These are phyloP conservation scores for Pinna nobilis DNA, from an alignment of 1,140 invertebrate species.

Conservation along the genomic window DNA sequence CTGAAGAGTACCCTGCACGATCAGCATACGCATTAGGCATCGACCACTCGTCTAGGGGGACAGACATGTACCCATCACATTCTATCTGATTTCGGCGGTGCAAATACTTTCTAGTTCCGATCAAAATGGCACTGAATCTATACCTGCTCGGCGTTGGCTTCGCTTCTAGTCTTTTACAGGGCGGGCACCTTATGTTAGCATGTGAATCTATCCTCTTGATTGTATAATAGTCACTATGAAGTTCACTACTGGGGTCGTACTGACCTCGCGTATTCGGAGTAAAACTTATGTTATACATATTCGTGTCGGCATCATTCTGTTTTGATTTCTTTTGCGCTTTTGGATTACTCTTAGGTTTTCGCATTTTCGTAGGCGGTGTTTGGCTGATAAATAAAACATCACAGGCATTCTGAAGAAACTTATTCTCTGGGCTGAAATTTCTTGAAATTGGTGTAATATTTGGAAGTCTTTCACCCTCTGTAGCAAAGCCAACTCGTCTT, in stretches of 20 bases:
- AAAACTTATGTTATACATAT: slow-evolving; percentile 29
- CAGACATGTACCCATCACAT: slow-evolving; percentile 6
- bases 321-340: neutral
- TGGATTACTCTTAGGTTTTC: neutral
- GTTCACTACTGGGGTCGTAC: slow-evolving; percentile 27
- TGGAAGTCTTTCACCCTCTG: slow-evolving; percentile 13
- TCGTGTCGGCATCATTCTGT: slow-evolving; percentile 2
- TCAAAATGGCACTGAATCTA: slow-evolving; percentile 19
- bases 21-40: neutral
- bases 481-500: slow-evolving; percentile 14
- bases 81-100: slow-evolving; percentile 23
- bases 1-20: slow-evolving; percentile 3
- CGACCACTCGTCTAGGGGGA: slow-evolving; percentile 13
- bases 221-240: slow-evolving; percentile 26
- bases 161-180: neutral
- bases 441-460: slow-evolving; percentile 3
- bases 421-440: slow-evolving; percentile 1
- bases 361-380: slow-evolving; percentile 4
- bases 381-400: slow-evolving; percentile 2
- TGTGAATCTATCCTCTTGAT: slow-evolving; percentile 11
- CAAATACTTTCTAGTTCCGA: slow-evolving; percentile 18
- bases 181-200: neutral
- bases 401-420: neutral
- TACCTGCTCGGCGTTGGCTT: neutral
- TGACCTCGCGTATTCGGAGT: slow-evolving; percentile 13